These are phyloP conservation scores for Rhopalosiphum maidis DNA, from an alignment of 1,140 invertebrate species.

Conservation along the genomic window DNA sequence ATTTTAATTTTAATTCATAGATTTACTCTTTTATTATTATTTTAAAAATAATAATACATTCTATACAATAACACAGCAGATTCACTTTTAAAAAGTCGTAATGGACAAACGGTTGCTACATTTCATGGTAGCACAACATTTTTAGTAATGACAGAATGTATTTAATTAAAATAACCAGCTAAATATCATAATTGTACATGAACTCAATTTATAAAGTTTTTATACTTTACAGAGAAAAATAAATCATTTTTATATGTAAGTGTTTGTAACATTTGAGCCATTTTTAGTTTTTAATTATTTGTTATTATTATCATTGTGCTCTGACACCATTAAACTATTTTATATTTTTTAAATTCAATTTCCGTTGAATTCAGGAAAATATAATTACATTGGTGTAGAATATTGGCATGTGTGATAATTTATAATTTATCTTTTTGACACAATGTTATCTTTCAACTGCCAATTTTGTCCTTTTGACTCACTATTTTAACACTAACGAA, in stretches of 20 bases:
- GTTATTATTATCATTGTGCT: neutral
- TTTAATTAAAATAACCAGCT: neutral
- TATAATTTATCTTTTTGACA: neutral
- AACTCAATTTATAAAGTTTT: neutral
- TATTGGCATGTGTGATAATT: neutral
- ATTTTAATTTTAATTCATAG: neutral
- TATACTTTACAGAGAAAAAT: neutral
- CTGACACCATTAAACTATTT: neutral
- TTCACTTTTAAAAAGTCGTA: neutral
- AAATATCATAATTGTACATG: neutral
- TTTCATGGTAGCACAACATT: neutral
- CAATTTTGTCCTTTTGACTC: neutral
- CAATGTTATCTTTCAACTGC: neutral
- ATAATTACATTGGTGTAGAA: neutral
- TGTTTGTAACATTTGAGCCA: neutral
- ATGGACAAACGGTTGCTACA: neutral
- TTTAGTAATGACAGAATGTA: neutral
- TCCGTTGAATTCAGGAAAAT: neutral
- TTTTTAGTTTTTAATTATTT: neutral
- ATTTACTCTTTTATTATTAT: neutral
- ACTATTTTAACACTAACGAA: conserved; percentile 9
- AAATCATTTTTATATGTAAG: neutral
- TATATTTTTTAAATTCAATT: neutral
- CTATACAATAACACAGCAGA: neutral
- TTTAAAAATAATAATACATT: neutral